Evolutionary conservation across 2,888 invertebrate species (phyloP).

Genomic region (Prostheceraeus crozeri): DNA sequence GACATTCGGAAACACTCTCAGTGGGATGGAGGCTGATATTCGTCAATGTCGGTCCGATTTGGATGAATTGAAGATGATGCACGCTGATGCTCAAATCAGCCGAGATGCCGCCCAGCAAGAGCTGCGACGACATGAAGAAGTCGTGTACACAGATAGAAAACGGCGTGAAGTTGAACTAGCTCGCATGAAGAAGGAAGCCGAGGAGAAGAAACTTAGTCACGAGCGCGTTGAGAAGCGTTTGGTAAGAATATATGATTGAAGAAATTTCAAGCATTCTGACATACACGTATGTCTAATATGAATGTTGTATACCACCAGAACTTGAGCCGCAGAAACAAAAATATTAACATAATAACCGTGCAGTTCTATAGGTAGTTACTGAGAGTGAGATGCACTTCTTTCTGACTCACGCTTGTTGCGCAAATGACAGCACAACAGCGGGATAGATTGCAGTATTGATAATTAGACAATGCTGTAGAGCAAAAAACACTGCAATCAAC

Average conservation of each 20-base stretch:
- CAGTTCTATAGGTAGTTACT: no score
- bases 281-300: no score
- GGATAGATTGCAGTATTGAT: no score
- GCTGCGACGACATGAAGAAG: conserved; percentile 51
- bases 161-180: conserved; percentile 54
- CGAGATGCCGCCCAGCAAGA: conserved; percentile 50
- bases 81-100: conserved; percentile 37
- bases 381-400: no score
- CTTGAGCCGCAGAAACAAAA: no score
- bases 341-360: no score
- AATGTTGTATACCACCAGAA: no score
- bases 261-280: no score
- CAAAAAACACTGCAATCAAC: no score
- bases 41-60: conserved; percentile 37
- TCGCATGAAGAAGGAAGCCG: conserved; percentile 56
- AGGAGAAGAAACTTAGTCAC: conserved; percentile 56
- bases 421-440: no score
- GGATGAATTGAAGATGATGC: conserved; percentile 36
- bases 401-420: no score
- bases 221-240: conserved; percentile 51
- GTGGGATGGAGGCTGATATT: conserved; percentile 53
- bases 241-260: conserved; percentile 32
- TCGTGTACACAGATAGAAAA: conserved; percentile 52
- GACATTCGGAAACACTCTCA: conserved; percentile 51
- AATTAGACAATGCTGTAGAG: no score